Percentiles rank a stretch among this genome's conserved stretches.
These are phyloP conservation scores for Parnassius mnemosyne DNA, from an alignment of 2,888 invertebrate genomes.

Conservation along the genomic window DNA sequence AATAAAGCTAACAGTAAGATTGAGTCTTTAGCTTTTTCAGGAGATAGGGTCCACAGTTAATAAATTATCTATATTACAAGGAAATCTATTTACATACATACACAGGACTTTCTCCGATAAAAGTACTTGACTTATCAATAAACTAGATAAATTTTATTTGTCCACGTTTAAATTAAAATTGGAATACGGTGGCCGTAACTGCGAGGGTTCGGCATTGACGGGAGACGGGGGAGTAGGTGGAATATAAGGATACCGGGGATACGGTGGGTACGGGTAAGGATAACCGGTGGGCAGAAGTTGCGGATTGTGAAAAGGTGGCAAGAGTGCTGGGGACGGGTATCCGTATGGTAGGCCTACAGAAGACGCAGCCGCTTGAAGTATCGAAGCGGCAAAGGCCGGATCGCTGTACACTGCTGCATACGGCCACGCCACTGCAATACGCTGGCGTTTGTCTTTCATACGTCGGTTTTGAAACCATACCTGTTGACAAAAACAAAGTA, in stretches of 20 bases:
- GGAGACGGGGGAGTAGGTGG: slow-evolving; percentile 75
- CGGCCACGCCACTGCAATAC: slow-evolving; percentile 97
- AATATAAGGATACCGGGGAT: slow-evolving; percentile 77
- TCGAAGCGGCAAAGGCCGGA: slow-evolving; percentile 94
- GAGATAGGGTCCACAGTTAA: slow-evolving; percentile 36
- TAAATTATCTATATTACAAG: slow-evolving; percentile 39
- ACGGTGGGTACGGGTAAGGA: slow-evolving; percentile 80
- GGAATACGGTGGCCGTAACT: slow-evolving; percentile 73
- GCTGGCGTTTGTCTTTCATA: slow-evolving; percentile 98
- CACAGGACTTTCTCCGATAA: slow-evolving; percentile 28
- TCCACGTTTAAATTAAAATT: slow-evolving; percentile 73
- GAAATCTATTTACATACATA: slow-evolving; percentile 29
- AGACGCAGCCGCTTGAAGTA: slow-evolving; percentile 93
- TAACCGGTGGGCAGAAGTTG: slow-evolving; percentile 80
- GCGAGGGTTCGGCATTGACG: slow-evolving; percentile 61
- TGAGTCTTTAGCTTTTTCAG: slow-evolving; percentile 3
- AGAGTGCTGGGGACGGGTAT: slow-evolving; percentile 80
- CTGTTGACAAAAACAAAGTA: slow-evolving; percentile 70
- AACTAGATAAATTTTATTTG: slow-evolving; percentile 50
- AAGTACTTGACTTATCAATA: slow-evolving; percentile 21
- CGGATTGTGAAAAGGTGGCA: slow-evolving; percentile 78
- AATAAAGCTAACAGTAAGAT: neutral
- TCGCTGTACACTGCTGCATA: slow-evolving; percentile 96
- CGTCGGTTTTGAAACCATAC: slow-evolving; percentile 99
- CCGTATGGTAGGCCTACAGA: slow-evolving; percentile 84